Base-by-base conservation (phyloP, 92 coral and sea anemone genomes). In the Heliopora coerulea region DNA sequence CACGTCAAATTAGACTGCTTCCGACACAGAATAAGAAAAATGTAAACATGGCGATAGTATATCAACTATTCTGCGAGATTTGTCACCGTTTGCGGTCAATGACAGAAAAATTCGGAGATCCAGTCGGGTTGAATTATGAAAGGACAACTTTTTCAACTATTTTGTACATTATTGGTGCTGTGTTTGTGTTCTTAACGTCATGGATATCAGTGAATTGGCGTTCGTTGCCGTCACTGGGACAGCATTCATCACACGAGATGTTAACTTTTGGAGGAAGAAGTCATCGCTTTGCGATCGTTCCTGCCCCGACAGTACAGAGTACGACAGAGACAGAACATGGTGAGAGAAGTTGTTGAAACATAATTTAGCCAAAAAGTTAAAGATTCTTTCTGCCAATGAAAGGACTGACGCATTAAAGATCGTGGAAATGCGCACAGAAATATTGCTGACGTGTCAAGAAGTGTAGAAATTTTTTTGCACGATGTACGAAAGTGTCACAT, bases 11-110 rank as follows among this genome's bases (percentile, higher is more conserved):
- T 28, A 11, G 8, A 15, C 33, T 30, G 29, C 77, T 52, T 70
- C 62, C 63, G 77, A 24, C 33, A 26, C 26, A 50, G 72, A 21
- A 11, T 33, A 35, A 26, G 54, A 42, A 48, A 52, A 54, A 70
- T 70, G 77, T 70, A 70, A 93, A 85, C 75, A 93, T 93, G 98
- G 98, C 98, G 88, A 91, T 79, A 23, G 88, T 70, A 68, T 52
- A 83, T 62, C 93, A 93, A 58, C 62, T 81, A 56, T 81, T 82
- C 73, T 78, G 96, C 73, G 83, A 83, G 56, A 57, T 90, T 58
- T 89, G 93, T 72, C 82, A 83, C 59, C 89, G 92, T 49, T 65
- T 86, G 7, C 83, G 88, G 83, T 83, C 85, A 26, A 75, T 82
- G 29, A 66, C 48, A 20, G 62, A 25, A 30, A 31, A 15, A 52